These are phyloP conservation scores for Ophiothrix spiculata DNA, from an alignment of 35 echinoderm and acorn worm genomes.

Conservation along the genomic window DNA sequence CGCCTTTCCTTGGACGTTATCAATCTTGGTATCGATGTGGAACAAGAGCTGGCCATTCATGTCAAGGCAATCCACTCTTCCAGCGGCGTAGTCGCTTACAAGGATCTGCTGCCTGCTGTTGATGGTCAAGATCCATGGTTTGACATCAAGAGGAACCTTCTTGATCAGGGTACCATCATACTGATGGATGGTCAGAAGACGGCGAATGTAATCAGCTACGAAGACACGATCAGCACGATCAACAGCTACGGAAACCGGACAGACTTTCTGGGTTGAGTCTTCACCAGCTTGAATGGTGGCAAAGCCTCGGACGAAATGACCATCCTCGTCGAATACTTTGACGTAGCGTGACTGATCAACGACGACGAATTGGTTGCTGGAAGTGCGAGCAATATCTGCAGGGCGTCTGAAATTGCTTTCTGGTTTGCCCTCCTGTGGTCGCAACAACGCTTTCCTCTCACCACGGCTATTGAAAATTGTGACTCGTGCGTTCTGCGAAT, in stretches of 20 bases:
- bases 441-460: neutral
- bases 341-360: constrained; percentile 8
- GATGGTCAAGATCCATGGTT: constrained; percentile 9
- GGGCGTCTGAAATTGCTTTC: constrained; percentile 18
- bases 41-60: constrained; percentile 20
- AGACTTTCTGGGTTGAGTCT: neutral
- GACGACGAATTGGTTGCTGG: constrained; percentile 7
- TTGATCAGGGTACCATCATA: constrained; percentile 24
- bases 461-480: constrained; percentile 19
- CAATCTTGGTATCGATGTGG: constrained; percentile 7
- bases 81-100: constrained; percentile 7
- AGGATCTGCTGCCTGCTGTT: constrained; percentile 16
- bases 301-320: constrained; percentile 3
- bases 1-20: constrained; percentile 5
- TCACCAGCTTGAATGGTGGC: constrained; percentile 1
- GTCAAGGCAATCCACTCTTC: neutral
- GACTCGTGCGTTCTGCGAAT: constrained; percentile 14
- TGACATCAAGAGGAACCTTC: constrained; percentile 24
- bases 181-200: constrained; percentile 14
- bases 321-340: constrained; percentile 23
- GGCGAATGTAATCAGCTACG: constrained; percentile 10
- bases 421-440: constrained; percentile 1
- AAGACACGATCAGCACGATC: constrained; percentile 8
- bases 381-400: constrained; percentile 5
- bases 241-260: constrained; percentile 14